Evolutionary conservation across 2,888 invertebrate species (phyloP).

Genomic region (Frankliniella fusca): DNA sequence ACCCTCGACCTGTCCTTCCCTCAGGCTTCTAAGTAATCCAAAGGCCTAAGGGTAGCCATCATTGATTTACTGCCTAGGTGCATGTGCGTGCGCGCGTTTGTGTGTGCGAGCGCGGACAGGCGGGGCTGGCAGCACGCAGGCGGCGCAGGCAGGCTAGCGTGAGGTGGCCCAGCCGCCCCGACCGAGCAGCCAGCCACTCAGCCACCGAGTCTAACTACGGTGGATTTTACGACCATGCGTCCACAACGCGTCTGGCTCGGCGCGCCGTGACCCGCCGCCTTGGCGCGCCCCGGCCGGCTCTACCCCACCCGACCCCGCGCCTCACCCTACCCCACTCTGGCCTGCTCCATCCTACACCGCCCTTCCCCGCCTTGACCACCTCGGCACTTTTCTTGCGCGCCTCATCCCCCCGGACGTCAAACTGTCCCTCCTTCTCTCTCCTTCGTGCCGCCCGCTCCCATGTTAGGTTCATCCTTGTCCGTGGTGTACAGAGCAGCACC

Average conservation of each 20-base stretch:
- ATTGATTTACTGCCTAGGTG: no score
- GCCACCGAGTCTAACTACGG: constrained; percentile 21
- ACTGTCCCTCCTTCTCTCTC: neutral
- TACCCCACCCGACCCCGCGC: neutral
- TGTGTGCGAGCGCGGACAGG: neutral
- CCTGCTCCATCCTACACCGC: neutral
- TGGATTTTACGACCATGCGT: constrained; percentile 18
- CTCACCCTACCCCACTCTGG: neutral
- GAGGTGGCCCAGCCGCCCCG: neutral
- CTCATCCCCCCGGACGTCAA: neutral
- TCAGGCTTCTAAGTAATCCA: no score
- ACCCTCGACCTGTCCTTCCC: no score
- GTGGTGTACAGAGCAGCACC: no score
- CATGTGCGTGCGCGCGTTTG: no score
- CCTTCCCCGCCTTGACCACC: neutral
- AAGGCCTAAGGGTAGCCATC: no score
- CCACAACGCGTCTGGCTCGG: constrained; percentile 2
- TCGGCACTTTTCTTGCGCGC: neutral
- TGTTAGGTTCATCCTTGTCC: no score
- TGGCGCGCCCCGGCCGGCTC: neutral
- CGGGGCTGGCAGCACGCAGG: neutral
- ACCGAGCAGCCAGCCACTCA: constrained; percentile 10
- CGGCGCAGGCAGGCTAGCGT: neutral
- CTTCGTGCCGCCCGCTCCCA: neutral
- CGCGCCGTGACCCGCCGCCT: neutral